Evolutionary conservation across 2,113 vertebrate genomes (phyloP).

Genomic region (Strix aluco): DNA sequence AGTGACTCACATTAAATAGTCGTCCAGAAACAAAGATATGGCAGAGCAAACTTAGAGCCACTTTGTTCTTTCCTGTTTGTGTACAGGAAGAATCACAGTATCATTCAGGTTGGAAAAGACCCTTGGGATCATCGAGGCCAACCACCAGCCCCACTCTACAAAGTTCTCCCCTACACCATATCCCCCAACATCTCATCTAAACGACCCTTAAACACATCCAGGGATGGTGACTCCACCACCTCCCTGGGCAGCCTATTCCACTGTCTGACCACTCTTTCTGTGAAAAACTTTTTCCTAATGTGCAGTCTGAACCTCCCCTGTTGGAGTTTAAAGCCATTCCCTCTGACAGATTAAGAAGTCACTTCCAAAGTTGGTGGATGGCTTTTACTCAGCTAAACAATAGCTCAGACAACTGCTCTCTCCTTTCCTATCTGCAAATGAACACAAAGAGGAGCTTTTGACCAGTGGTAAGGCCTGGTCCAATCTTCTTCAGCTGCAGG

Average conservation of each 20-base stretch:
- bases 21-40: background rate
- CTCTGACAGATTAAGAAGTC: background rate
- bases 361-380: background rate
- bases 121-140: too few species aligned
- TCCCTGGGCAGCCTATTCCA: too few species aligned
- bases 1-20: background rate
- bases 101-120: too few species aligned
- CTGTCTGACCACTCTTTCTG: too few species aligned
- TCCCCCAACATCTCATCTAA: too few species aligned
- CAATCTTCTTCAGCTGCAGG: background rate
- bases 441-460: background rate
- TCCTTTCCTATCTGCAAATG: background rate
- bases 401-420: background rate
- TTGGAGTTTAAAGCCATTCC: too few species aligned
- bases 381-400: background rate
- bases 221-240: too few species aligned
- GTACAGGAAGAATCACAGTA: background rate
- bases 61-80: background rate
- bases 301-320: too few species aligned
- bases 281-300: too few species aligned
- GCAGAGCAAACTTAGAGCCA: background rate
- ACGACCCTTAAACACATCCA: too few species aligned
- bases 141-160: too few species aligned
- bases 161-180: too few species aligned
- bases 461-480: background rate